These are phyloP conservation scores for Enteromius viviparus DNA, from an alignment of 2,797 vertebrate species.

Conservation along the genomic window DNA sequence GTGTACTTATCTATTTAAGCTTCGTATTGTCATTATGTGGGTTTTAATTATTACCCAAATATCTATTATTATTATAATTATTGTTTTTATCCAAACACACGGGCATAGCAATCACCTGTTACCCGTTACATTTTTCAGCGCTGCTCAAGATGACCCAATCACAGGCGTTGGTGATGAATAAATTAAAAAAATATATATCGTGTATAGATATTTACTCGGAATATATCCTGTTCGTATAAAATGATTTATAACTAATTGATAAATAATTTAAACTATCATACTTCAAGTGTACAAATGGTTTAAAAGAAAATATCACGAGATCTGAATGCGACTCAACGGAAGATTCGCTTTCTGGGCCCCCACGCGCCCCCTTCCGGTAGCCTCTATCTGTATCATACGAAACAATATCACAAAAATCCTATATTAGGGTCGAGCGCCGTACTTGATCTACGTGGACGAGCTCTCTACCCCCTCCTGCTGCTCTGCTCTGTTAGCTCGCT, in stretches of 20 bases:
- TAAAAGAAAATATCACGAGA: no score
- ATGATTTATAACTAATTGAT: no score
- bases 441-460: slow-evolving; percentile 30
- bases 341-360: slow-evolving; percentile 6
- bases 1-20: neutral
- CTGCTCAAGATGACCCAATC: neutral
- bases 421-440: neutral
- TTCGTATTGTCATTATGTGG: neutral
- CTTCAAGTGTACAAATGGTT: neutral
- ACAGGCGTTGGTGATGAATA: neutral
- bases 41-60: neutral
- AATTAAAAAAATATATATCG: neutral
- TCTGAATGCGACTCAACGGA: neutral
- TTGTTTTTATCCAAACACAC: neutral
- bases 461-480: slow-evolving; percentile 10
- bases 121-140: neutral
- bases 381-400: rapidly evolving
- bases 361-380: neutral
- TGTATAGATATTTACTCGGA: neutral
- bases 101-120: neutral
- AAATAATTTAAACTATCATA: no score
- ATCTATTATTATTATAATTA: neutral
- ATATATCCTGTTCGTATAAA: neutral
- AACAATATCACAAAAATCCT: neutral
- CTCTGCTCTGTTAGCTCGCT: slow-evolving; percentile 12